phyloP scores from a whole-genome alignment of 1,140 invertebrate genomes.

The Drosophila dunni region DNA sequence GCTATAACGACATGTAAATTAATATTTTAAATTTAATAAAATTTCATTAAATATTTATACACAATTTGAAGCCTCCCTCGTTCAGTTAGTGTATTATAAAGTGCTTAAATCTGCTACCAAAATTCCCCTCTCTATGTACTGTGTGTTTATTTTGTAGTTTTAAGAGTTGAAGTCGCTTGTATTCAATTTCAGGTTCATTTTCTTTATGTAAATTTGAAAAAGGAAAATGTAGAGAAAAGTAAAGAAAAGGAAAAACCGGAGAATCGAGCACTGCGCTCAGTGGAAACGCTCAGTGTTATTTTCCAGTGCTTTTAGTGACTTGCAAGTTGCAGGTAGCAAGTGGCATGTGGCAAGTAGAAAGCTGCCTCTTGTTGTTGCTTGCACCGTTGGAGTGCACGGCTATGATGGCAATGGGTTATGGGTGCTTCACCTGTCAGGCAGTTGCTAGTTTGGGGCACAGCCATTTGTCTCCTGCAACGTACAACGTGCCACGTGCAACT shows the following conservation, averaged over 20 bases:
- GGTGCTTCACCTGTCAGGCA: conserved; percentile 60
- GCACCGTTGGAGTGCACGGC: background rate
- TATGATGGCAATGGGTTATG: background rate
- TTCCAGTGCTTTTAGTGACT: conserved; percentile 66
- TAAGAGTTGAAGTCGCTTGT: conserved; percentile 8
- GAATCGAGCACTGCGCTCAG: conserved; percentile 32
- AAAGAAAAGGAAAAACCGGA: background rate
- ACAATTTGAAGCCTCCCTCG: no score
- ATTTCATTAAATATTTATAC: no score
- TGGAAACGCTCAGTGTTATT: conserved; percentile 64
- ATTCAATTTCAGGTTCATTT: conserved; percentile 76
- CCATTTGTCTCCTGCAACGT: conserved; percentile 51
- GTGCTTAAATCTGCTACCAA: background rate
- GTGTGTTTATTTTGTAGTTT: conserved; percentile 4
- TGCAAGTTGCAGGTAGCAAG: conserved; percentile 32
- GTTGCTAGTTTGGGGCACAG: conserved; percentile 53
- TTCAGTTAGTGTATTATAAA: background rate
- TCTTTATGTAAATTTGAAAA: conserved; percentile 69
- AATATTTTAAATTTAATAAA: no score
- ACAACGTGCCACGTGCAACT: conserved; percentile 18
- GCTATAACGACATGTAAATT: no score
- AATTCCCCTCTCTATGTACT: background rate
- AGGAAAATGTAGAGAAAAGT: conserved; percentile 5
- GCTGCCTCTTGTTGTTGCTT: conserved; percentile 18
- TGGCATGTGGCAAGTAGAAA: background rate